phyloP scores from a whole-genome alignment of 2,113 vertebrate species.

The Chiloscyllium plagiosum region DNA sequence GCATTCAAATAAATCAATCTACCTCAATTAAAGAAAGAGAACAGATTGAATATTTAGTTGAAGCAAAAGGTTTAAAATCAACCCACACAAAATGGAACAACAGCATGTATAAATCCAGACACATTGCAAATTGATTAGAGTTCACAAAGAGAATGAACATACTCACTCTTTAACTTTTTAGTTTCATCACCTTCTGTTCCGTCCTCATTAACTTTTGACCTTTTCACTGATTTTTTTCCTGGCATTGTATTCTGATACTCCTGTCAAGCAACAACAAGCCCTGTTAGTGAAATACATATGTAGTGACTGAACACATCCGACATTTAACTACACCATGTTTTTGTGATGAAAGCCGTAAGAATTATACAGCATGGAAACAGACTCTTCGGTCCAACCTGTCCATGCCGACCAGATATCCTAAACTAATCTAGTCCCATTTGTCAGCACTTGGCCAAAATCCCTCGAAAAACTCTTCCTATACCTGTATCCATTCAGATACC shows the following conservation, averaged over 20 bases:
- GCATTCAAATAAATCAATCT: not conserved
- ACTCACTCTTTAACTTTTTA: conserved; percentile 75
- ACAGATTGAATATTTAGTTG: not conserved
- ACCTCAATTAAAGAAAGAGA: not conserved
- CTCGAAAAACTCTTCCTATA: too few species aligned
- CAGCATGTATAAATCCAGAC: not conserved
- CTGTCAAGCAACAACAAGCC: not conserved
- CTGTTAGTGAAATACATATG: not conserved
- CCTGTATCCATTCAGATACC: too few species aligned
- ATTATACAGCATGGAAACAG: too few species aligned
- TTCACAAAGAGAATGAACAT: not conserved
- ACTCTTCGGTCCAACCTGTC: too few species aligned
- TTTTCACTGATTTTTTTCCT: conserved; percentile 67
- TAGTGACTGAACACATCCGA: not conserved
- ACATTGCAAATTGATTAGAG: too few species aligned
- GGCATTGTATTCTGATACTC: conserved; percentile 58
- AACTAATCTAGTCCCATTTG: too few species aligned
- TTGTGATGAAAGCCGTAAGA: not conserved
- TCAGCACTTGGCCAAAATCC: too few species aligned
- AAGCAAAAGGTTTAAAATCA: not conserved
- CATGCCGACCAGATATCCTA: too few species aligned
- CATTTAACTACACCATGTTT: not conserved
- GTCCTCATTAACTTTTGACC: conserved; percentile 50
- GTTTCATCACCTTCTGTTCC: conserved; percentile 42
- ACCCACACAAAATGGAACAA: not conserved